Evolutionary conservation across 1,140 invertebrate genomes (phyloP).

Genomic region (Ladona fulva): DNA sequence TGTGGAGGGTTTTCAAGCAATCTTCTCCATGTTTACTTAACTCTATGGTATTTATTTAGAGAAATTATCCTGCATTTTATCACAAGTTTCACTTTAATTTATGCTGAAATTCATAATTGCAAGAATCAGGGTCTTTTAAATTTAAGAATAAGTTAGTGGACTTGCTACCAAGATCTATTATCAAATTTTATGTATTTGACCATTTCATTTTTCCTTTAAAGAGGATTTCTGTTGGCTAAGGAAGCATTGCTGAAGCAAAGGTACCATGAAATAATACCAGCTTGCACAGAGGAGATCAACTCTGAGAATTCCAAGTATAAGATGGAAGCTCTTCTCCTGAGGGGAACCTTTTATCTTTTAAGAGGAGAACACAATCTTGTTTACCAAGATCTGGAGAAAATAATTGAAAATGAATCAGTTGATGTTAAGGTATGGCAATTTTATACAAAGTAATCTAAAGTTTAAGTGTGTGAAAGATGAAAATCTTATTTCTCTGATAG

Average conservation of each 20-base stretch:
- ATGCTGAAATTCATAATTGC: too few species aligned
- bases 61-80: too few species aligned
- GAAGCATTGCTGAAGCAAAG: conserved; percentile 54
- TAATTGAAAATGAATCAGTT: conserved; percentile 49
- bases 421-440: conserved; percentile 41
- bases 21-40: too few species aligned
- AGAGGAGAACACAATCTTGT: conserved; percentile 61
- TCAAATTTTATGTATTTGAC: too few species aligned
- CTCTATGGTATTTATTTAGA: too few species aligned
- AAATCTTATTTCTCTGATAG: too few species aligned
- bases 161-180: too few species aligned
- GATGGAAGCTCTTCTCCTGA: conserved; percentile 60
- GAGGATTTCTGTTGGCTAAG: conserved; percentile 56
- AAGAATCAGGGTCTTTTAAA: too few species aligned
- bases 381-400: conserved; percentile 55
- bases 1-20: too few species aligned
- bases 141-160: too few species aligned
- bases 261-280: conserved; percentile 66
- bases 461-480: too few species aligned
- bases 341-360: conserved; percentile 74
- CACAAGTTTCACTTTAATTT: too few species aligned
- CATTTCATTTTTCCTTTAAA: conserved; percentile 27
- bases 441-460: background rate
- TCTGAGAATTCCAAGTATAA: conserved; percentile 41
- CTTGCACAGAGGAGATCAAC: conserved; percentile 74